A percentile compares a stretch with the other conserved stretches of the same genome.
These are phyloP conservation scores for Urophycis tenuis DNA, from an alignment of 2,797 vertebrate species.

Conservation along the genomic window DNA sequence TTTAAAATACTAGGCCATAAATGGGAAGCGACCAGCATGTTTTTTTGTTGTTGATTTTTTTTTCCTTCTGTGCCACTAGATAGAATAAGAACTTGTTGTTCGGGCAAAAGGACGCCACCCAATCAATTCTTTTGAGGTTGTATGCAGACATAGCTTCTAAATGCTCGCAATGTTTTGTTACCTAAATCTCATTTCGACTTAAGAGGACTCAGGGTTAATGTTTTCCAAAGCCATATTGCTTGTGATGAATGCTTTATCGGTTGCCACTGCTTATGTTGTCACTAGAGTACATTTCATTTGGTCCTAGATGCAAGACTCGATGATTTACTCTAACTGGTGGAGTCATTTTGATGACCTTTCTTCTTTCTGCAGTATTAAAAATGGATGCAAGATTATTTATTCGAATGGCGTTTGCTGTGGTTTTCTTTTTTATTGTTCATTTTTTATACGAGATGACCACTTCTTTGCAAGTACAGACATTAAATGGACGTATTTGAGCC, in stretches of 20 bases:
- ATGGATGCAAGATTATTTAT: conserved; percentile 1
- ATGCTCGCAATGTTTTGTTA: not conserved
- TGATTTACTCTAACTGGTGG: not conserved
- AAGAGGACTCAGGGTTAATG: not conserved
- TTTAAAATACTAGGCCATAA: not conserved
- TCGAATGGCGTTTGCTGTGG: not conserved
- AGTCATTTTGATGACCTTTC: not conserved
- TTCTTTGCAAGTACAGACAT: not conserved
- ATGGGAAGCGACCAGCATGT: not conserved
- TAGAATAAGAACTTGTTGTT: not conserved
- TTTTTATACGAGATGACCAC: not conserved
- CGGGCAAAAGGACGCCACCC: not conserved
- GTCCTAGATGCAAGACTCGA: not conserved
- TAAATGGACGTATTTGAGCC: not conserved
- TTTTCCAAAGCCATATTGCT: conserved; percentile 1
- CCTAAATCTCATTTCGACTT: not conserved
- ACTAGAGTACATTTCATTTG: not conserved
- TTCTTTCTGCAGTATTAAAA: conserved; percentile 5
- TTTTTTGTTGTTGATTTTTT: not conserved
- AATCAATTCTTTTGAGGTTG: not conserved
- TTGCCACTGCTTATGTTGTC: not conserved
- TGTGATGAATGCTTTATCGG: not conserved
- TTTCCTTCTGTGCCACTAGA: not conserved
- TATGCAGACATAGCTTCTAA: not conserved
- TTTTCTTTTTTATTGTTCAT: not conserved